Percentiles rank a stretch among this genome's conserved stretches.
Evolutionary conservation across 2,113 vertebrate genomes (phyloP).

Genomic region (Axis porcinus): DNA sequence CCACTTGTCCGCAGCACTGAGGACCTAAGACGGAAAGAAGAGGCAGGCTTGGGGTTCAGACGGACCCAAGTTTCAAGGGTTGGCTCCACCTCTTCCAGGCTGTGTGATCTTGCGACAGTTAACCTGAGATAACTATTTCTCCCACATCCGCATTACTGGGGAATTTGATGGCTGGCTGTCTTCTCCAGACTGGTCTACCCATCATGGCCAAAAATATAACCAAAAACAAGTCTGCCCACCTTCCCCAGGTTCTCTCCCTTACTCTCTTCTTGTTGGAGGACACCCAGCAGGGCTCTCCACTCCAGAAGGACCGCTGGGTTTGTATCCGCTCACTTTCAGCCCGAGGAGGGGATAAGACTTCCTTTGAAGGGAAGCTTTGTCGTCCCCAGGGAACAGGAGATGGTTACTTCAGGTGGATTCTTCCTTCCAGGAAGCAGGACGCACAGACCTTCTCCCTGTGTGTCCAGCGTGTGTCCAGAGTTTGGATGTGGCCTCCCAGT

Average conservation of each 20-base stretch:
- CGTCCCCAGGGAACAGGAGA: neutral
- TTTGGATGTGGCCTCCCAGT: neutral
- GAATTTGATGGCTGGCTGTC: neutral
- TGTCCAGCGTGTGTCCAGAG: neutral
- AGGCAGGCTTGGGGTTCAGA: neutral
- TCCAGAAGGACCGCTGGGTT: neutral
- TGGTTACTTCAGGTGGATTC: neutral
- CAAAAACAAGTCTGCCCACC: neutral
- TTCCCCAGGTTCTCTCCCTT: neutral
- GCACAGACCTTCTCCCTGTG: neutral
- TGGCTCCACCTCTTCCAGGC: neutral
- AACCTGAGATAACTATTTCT: neutral
- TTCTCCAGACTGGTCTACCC: neutral
- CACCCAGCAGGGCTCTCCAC: neutral
- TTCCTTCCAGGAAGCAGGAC: neutral
- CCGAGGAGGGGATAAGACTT: neutral
- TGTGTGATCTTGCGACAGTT: neutral
- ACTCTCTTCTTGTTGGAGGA: neutral
- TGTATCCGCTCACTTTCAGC: neutral
- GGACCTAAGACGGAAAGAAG: neutral
- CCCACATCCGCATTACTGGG: neutral
- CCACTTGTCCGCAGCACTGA: neutral
- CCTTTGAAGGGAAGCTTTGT: neutral
- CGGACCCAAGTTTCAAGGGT: neutral
- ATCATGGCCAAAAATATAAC: neutral